Conservation (phyloP, 2,888 invertebrate species). For the Anticlea derivata region DNA sequence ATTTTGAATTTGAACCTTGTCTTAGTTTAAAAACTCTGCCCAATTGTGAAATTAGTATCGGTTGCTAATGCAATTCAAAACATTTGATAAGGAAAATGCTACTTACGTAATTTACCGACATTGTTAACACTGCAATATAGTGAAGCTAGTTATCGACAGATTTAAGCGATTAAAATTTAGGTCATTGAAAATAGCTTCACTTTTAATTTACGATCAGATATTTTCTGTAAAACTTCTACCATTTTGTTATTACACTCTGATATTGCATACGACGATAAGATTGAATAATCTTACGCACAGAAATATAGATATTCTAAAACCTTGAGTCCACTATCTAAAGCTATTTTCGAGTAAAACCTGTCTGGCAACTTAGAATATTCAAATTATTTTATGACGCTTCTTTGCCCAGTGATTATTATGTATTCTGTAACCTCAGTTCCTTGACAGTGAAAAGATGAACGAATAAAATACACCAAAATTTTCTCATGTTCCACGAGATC, state of each 20-base stretch:
- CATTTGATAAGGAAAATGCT: constrained; percentile 12
- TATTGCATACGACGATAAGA: constrained; percentile 20
- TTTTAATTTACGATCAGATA: constrained; percentile 1
- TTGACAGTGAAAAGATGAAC: constrained; percentile 34
- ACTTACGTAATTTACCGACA: neutral
- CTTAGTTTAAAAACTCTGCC: too few relatives aligned
- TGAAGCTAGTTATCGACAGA: constrained; percentile 8
- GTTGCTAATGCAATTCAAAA: neutral
- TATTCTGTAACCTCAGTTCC: constrained; percentile 21
- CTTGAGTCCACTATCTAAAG: constrained; percentile 22
- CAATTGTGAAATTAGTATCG: constrained; percentile 13
- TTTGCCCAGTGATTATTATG: neutral
- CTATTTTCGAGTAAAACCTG: constrained; percentile 18
- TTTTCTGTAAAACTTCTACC: neutral
- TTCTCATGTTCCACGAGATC: neutral
- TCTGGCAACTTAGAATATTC: constrained; percentile 20
- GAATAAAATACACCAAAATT: too few relatives aligned
- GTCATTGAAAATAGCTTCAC: constrained; percentile 5
- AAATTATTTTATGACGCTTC: constrained; percentile 16
- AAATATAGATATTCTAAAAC: constrained; percentile 15
- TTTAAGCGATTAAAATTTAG: constrained; percentile 8
- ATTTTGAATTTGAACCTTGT: too few relatives aligned
- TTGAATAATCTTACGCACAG: constrained; percentile 18
- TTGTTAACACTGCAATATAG: constrained; percentile 7
- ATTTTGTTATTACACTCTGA: neutral